Conservation (phyloP, 2,888 invertebrate species). For the Malachius bipustulatus region DNA sequence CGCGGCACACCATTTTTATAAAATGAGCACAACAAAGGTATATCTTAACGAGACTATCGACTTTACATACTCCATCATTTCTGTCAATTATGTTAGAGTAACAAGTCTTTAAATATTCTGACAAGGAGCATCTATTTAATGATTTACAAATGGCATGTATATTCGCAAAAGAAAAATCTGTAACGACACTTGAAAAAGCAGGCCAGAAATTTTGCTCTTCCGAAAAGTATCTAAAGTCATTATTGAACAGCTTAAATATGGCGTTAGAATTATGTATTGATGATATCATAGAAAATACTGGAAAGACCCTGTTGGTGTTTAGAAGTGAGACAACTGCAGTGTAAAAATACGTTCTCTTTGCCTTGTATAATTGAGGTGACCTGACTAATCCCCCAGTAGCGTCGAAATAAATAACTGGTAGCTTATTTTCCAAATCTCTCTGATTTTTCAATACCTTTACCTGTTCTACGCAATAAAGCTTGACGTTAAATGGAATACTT, state of each 20-base stretch:
- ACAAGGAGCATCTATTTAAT: slow-evolving; percentile 11
- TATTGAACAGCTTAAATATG: slow-evolving; percentile 15
- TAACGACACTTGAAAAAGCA: slow-evolving; percentile 13
- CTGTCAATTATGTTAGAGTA: slow-evolving; percentile 5
- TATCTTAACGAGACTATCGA: background rate
- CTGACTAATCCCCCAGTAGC: too few species aligned
- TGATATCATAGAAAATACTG: too few species aligned
- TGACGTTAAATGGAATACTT: too few species aligned
- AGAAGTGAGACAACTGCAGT: too few species aligned
- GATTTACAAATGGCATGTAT: slow-evolving; percentile 14
- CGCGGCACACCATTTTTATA: slow-evolving; percentile 9
- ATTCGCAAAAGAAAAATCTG: slow-evolving; percentile 17
- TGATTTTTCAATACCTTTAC: too few species aligned
- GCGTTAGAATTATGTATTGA: slow-evolving; percentile 15
- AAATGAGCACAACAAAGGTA: slow-evolving; percentile 10
- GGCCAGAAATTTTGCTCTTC: slow-evolving; percentile 15
- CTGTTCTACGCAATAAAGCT: too few species aligned
- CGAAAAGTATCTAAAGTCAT: slow-evolving; percentile 14
- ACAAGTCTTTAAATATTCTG: slow-evolving; percentile 13
- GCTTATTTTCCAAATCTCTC: too few species aligned
- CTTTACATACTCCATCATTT: background rate
- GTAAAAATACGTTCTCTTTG: too few species aligned
- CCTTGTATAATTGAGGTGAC: too few species aligned
- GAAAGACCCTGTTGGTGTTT: too few species aligned
- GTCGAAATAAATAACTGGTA: too few species aligned